These are phyloP conservation scores for Sinocyclocheilus rhinocerous DNA, from an alignment of 2,113 vertebrate genomes.

Conservation along the genomic window DNA sequence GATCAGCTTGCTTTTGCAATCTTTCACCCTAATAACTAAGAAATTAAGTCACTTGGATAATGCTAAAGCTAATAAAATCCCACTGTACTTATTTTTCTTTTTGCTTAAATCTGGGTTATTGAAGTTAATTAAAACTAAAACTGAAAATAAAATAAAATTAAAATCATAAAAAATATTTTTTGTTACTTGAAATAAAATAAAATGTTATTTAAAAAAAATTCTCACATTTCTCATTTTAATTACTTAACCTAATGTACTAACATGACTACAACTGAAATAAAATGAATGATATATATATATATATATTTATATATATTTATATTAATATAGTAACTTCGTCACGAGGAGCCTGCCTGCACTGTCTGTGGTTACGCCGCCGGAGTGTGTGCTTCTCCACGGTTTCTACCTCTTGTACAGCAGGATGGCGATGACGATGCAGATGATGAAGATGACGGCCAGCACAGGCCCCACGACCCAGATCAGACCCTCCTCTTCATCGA, in stretches of 20 bases:
- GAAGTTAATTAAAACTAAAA: no score
- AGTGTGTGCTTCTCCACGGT: slow-evolving; percentile 45
- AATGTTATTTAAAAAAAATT: no score
- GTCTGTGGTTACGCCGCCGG: not conserved
- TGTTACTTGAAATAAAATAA: no score
- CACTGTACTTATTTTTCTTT: not conserved
- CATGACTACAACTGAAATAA: no score
- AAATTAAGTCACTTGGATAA: not conserved
- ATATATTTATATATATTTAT: no score
- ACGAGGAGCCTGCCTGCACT: no score
- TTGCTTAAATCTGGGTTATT: not conserved
- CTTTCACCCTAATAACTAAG: not conserved
- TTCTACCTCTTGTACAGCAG: slow-evolving; percentile 97
- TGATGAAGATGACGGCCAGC: slow-evolving; percentile 98
- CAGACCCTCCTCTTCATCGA: slow-evolving; percentile 98
- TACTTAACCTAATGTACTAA: no score
- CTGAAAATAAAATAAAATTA: no score
- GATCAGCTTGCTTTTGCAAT: not conserved
- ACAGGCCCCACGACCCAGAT: slow-evolving; percentile 99
- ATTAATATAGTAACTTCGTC: no score
- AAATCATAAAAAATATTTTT: no score
- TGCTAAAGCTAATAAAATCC: not conserved
- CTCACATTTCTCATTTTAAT: no score
- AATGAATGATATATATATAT: no score
- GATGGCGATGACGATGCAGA: slow-evolving; percentile 99